Conservation (phyloP, 2,797 vertebrate species). For the Lindbergichthys nudifrons region DNA sequence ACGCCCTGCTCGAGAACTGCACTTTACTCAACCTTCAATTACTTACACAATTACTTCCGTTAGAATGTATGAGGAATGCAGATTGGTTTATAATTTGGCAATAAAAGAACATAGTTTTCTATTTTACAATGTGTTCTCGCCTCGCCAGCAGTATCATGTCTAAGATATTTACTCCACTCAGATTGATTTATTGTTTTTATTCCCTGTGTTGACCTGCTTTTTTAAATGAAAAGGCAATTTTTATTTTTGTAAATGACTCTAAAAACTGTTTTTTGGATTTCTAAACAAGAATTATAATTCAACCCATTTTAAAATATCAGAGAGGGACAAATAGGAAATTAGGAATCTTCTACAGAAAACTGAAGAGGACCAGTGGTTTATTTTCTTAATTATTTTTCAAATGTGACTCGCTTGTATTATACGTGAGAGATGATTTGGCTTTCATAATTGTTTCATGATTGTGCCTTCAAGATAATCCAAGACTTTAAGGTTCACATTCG, state of each 20-base stretch:
- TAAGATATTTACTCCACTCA: not conserved
- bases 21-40: conserved; percentile 65
- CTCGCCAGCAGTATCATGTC: conserved; percentile 26
- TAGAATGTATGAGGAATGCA: not conserved
- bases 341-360: not conserved
- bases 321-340: not conserved
- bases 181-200: not conserved
- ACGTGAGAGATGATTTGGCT: conserved; percentile 5
- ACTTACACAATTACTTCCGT: conserved; percentile 40
- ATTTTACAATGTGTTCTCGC: conserved; percentile 29
- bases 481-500: conserved; percentile 16
- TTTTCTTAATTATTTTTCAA: not conserved
- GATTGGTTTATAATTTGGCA: not conserved
- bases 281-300: not conserved
- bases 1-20: conserved; percentile 46
- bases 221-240: not conserved
- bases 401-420: not conserved
- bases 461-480: conserved; percentile 46
- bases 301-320: not conserved
- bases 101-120: not conserved
- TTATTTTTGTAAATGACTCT: not conserved
- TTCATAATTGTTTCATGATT: conserved; percentile 42
- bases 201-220: not conserved
- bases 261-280: not conserved
- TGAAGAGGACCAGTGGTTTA: not conserved